Evolutionary conservation across 2,113 vertebrate species (phyloP).

Genomic region (Trochalopteron elliotii): DNA sequence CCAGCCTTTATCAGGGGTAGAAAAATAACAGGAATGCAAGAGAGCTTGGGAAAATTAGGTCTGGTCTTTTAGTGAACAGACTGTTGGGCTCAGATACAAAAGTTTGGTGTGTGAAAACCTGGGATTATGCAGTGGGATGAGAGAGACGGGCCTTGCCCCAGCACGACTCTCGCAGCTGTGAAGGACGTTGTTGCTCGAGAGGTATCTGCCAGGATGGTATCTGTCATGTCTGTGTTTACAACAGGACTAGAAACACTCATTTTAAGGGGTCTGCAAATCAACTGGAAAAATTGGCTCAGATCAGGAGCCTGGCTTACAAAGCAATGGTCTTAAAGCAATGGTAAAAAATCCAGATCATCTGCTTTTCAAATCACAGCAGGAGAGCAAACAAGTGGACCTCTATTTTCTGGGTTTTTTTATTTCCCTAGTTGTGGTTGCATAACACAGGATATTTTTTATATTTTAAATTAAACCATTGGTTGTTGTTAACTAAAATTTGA

Average conservation of each 20-base stretch:
- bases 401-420: neutral
- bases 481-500: neutral
- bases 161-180: constrained; percentile 21
- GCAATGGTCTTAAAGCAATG: constrained; percentile 38
- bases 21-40: neutral
- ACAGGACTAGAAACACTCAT: neutral
- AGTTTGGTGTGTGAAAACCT: constrained; percentile 22
- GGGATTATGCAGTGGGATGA: neutral
- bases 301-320: constrained; percentile 38
- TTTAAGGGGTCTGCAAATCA: constrained; percentile 45
- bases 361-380: constrained; percentile 11
- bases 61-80: neutral
- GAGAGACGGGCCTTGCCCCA: neutral
- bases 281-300: constrained; percentile 43
- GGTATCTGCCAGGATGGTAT: neutral
- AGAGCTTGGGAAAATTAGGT: neutral
- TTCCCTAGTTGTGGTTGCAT: neutral
- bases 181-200: neutral
- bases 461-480: neutral
- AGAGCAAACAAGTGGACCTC: neutral
- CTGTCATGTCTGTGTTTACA: neutral
- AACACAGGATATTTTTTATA: neutral
- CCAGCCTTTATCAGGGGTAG: neutral
- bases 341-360: constrained; percentile 20
- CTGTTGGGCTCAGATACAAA: constrained; percentile 3